Base-by-base conservation (phyloP, 1,140 invertebrate species). In the Nasonia longicornis region DNA sequence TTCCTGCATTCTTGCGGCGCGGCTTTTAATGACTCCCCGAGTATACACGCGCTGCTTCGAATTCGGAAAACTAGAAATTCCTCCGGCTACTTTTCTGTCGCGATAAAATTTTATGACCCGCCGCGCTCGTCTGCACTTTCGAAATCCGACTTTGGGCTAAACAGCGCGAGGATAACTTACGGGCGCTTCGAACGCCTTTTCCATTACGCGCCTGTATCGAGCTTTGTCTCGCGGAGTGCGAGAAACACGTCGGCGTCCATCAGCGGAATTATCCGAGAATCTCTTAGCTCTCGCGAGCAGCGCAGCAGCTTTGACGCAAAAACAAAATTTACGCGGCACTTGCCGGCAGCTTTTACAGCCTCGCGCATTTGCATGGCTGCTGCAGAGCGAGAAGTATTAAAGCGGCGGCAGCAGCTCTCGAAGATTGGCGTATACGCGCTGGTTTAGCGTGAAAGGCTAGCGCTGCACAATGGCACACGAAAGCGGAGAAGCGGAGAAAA, bases 381-480 rank as follows among this genome's bases (percentile, higher is more conserved):
- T 35, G 8, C 26, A 67, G 66, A 1, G 12, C 22, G 66, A 67
- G 72, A 48, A 58, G 42, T 31, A 52, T 79, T 66, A 64, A 79
- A 72, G 22, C 58, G 29, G 72, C 45, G 12, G 45, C 14, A 16
- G 45, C 16, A 48, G 45, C 58, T 58, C 58, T 58, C 70, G 22
- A 67, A 11, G 22, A 10, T 79, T 16, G 38, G n/a, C 29, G 45
- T 58, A 2, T 35, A 35, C 4, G 72, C 72, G 35, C 38, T 73
- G 69, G 52, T 58, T 58, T 67, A 31, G 26, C 26, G 66, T 67
- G 26, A 67, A 67, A 67, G 26, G 22, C 8, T 26, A 16, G 26
- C 20, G 31, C 35, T n/a, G 16, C n/a, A 72, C 38, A 35, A 74
- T 74, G n/a, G 26, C n/a, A 42, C 72, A 14, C 42, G 73, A 42